These are phyloP conservation scores for Horisme vitalbata DNA, from an alignment of 2,888 invertebrate species.

Conservation along the genomic window DNA sequence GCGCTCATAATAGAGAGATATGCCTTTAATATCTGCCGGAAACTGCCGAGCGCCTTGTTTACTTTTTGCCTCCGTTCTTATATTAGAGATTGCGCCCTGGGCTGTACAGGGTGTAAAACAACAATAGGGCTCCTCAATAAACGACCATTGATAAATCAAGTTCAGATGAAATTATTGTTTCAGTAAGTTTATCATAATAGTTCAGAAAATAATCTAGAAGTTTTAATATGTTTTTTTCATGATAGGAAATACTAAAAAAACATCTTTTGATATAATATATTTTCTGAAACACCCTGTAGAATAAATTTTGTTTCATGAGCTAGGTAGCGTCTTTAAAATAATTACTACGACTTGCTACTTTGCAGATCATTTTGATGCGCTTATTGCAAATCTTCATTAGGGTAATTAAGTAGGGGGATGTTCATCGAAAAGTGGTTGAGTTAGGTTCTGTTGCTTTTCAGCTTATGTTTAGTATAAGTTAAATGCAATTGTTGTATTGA, in stretches of 20 bases:
- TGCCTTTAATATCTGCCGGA: conserved; percentile 82
- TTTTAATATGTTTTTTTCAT: too few relatives aligned
- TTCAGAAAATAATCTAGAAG: too few relatives aligned
- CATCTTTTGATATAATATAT: too few relatives aligned
- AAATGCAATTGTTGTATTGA: too few relatives aligned
- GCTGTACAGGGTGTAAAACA: conserved; percentile 7
- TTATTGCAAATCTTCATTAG: conserved; percentile 33
- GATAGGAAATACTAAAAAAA: too few relatives aligned
- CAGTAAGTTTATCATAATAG: too few relatives aligned
- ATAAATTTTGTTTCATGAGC: neutral
- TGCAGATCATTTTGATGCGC: conserved; percentile 33
- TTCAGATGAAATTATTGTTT: too few relatives aligned
- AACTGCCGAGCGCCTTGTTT: conserved; percentile 71
- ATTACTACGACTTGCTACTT: conserved; percentile 5
- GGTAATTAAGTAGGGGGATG: conserved; percentile 27
- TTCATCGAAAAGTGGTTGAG: conserved; percentile 4
- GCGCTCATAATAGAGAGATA: conserved; percentile 83
- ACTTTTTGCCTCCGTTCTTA: conserved; percentile 77
- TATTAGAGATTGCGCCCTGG: conserved; percentile 56
- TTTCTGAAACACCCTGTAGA: conserved; percentile 1
- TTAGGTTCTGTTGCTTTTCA: too few relatives aligned
- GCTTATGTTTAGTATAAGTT: too few relatives aligned
- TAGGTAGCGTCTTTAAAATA: conserved; percentile 9
- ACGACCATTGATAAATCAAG: too few relatives aligned
- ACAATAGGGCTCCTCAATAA: neutral